Conservation (phyloP, 2,888 invertebrate genomes). For the Ochlodes sylvanus region DNA sequence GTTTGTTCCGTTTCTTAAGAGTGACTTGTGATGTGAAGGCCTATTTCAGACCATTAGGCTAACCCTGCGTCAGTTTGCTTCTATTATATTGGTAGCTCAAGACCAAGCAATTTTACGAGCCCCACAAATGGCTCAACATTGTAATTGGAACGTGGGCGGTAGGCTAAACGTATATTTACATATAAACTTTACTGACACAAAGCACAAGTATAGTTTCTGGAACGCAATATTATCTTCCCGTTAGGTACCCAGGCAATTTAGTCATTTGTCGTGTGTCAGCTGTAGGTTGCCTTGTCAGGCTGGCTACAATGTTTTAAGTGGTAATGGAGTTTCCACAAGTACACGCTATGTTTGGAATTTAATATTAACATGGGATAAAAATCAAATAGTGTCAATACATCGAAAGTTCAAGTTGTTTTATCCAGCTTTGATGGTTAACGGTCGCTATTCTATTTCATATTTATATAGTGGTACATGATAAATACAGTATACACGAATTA, state of each 20-base stretch:
- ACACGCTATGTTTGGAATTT: neutral
- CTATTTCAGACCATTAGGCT: too few relatives aligned
- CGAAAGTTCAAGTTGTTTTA: too few relatives aligned
- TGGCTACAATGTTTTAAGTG: conserved; percentile 47
- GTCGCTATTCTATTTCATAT: too few relatives aligned
- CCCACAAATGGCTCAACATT: neutral
- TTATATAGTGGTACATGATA: too few relatives aligned
- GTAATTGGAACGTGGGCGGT: neutral
- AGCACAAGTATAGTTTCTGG: conserved; percentile 23
- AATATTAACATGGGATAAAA: too few relatives aligned
- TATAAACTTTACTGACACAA: conserved; percentile 17
- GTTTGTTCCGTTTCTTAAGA: too few relatives aligned
- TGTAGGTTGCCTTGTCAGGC: conserved; percentile 50
- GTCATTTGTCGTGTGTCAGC: conserved; percentile 69
- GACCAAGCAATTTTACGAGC: neutral
- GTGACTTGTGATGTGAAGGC: too few relatives aligned
- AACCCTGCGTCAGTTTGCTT: too few relatives aligned
- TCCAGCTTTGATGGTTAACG: too few relatives aligned
- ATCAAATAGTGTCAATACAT: too few relatives aligned
- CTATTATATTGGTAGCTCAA: neutral
- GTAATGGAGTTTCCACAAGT: conserved; percentile 11
- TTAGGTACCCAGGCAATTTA: conserved; percentile 69
- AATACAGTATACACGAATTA: too few relatives aligned
- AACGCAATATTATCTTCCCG: conserved; percentile 42
- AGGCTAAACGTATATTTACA: neutral